phyloP scores from a whole-genome alignment of 2,113 vertebrate genomes.

The Cervus canadensis region DNA sequence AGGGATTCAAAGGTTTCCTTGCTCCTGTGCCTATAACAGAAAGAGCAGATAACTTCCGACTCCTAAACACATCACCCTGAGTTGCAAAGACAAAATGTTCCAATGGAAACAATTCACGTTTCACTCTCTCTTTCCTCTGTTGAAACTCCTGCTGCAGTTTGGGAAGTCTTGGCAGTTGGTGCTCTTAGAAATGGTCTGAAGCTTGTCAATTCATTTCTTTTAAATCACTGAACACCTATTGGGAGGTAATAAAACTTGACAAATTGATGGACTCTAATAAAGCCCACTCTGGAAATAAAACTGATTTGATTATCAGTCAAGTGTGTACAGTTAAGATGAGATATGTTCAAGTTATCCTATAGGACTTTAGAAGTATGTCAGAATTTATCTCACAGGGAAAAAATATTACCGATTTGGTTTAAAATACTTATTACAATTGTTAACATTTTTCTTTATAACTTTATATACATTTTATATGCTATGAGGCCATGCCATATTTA shows the following conservation, averaged over 20 bases:
- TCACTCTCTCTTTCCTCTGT: not conserved
- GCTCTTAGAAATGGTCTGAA: not conserved
- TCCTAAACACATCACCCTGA: not conserved
- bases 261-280: slow-evolving; percentile 41
- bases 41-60: not conserved
- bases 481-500: not conserved
- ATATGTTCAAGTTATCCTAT: not conserved
- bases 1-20: not conserved
- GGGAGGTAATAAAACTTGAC: slow-evolving; percentile 26
- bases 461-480: not conserved
- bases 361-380: not conserved
- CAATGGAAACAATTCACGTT: not conserved
- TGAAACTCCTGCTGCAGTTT: not conserved
- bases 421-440: not conserved
- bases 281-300: slow-evolving; percentile 48
- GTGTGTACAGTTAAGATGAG: slow-evolving; percentile 14
- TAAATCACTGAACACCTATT: slow-evolving; percentile 29
- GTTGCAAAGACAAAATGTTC: not conserved
- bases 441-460: not conserved
- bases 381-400: not conserved
- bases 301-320: slow-evolving; percentile 52
- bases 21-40: not conserved
- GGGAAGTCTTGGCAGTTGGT: not conserved
- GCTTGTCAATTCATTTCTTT: slow-evolving; percentile 34
- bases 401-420: not conserved